Base-by-base conservation (phyloP, 92 coral and sea anemone species). In the Umimayanthus chanpuru region DNA sequence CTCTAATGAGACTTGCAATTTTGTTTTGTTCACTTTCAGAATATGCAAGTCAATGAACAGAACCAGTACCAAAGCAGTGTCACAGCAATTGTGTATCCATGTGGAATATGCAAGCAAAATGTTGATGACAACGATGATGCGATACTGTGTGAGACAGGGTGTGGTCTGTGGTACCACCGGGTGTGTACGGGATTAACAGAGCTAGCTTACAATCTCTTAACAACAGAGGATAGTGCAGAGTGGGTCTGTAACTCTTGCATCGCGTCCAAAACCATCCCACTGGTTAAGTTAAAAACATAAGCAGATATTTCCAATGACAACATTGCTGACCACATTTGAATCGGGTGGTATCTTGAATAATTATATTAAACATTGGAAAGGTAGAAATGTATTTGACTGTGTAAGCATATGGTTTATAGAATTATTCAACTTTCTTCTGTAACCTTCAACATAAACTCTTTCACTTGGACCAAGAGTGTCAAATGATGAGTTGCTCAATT, bases 71-170 rank as follows among this genome's bases (percentile, higher is more conserved):
- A 83, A 68, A 43, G 56, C 86, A 66, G 58, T 26, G 40, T 26
- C 30, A 43, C 87, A 18, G 6, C 78, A 6, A 70, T 70, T 68
- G 93, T 97, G 11, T 97, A 92, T 86, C 99, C 99, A 21, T 97
- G 99, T 82, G 99, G 99, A 39, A 94, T 94, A 88, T 97, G 99
- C 87, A 95, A 92, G 77, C 92, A 92, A 80, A 98, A 97, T 76
- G 99, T 97, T 4, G 95, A 93, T 73, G 99, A 97, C 82, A 94
- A 97, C 76, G 99, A 97, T 50, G 99, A 96, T 75, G 99, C 99
- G 28, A 97, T 97, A 76, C 90, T 94, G 75, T 97, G 99, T 70
- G 99, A 97, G 89, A 97, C 95, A 12, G 99, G 99, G 32, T 97
- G 99, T 86, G 92, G 97, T 25, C 94, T 92, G 88, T 97, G 99